Base-by-base conservation (phyloP, 2,797 vertebrate species). In the Malacoraja senta region DNA sequence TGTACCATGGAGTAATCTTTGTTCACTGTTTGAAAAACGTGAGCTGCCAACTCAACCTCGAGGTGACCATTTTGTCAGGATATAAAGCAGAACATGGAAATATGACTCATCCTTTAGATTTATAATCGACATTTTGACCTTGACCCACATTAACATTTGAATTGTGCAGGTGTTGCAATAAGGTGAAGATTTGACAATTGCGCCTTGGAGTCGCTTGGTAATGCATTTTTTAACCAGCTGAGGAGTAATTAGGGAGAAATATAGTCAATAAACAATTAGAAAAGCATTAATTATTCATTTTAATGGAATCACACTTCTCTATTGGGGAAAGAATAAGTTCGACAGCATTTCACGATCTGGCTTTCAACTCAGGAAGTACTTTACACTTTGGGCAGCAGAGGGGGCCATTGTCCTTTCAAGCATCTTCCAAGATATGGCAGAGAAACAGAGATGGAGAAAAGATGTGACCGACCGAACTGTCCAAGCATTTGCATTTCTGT, bases 281-380 rank as follows among this genome's bases (percentile, higher is more conserved):
- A 72, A 71, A 94, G 93, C 93, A 94, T 95, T 95, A 94, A 94
- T 94, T 93, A 93, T 95, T 96, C 94, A 94, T 95, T 94, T 95
- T 93, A 94, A 80, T 94, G 93, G 24, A 93, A 93, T 77, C 94
- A 80, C 81, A 94, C 65, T n/a, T 79, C 93, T 94, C 94, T 94
- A 93, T 72, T 72, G 83, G 32, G 44, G 74, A 86, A 53, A 32
- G 71, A 32, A 77, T 83, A 93, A 93, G 58, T 15, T 77, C 15
- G n/a, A 19, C 91, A 0, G 0, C 0, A 0, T 93, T 68, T 91
- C 68, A 32, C 21, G 91, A 10, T 61, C 44, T 21, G 32, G 58
- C 10, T 84, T 94, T 0, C 26, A 29, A 29, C 74, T 12, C 35
- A 21, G 29, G 44, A 77, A 65, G 91, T 4, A 29, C 92, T 94